Conservation (phyloP, 2,888 invertebrate species). For the Dynastes grantii region DNA sequence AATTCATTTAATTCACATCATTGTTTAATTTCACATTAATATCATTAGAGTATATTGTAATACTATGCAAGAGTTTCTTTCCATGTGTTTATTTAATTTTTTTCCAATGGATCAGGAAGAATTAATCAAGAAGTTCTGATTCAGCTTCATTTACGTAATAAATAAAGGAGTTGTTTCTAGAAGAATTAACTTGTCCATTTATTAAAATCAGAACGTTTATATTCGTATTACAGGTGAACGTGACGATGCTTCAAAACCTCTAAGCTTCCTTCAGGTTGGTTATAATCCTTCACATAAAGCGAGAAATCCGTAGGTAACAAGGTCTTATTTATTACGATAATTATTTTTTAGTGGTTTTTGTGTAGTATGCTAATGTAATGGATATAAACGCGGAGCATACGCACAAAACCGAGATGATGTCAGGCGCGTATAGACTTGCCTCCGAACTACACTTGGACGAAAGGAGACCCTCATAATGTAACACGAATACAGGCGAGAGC, state of each 20-base stretch:
- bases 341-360: constrained; percentile 44
- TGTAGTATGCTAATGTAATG: constrained; percentile 48
- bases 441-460: constrained; percentile 16
- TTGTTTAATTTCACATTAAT: no score
- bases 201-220: neutral
- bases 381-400: constrained; percentile 21
- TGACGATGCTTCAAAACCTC: neutral
- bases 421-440: constrained; percentile 27
- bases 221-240: neutral
- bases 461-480: constrained; percentile 20
- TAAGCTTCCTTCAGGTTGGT: neutral
- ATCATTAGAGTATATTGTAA: no score
- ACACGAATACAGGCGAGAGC: constrained; percentile 34
- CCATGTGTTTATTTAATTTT: no score
- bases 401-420: constrained; percentile 24
- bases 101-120: no score
- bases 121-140: no score
- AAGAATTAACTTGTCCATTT: neutral
- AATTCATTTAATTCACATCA: no score
- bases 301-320: constrained; percentile 1
- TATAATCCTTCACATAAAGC: neutral
- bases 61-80: no score
- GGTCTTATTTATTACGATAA: constrained; percentile 47
- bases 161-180: no score
- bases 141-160: no score